phyloP scores from a whole-genome alignment of 2,113 vertebrate species.

The Dipodomys stephensi region DNA sequence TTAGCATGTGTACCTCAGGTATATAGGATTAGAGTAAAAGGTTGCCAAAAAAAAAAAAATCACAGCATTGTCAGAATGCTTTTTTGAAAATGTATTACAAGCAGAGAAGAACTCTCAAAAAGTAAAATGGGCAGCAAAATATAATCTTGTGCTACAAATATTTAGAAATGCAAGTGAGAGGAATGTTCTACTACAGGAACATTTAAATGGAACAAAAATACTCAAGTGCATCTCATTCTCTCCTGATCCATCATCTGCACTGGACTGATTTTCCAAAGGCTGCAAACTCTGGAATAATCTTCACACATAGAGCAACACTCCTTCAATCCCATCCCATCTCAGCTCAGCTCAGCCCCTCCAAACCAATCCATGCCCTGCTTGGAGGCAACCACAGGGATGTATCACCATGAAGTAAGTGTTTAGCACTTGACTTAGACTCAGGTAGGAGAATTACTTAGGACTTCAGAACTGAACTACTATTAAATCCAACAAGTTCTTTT shows the following conservation, averaged over 20 bases:
- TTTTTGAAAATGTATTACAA: constrained; percentile 29
- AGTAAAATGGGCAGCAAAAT: neutral
- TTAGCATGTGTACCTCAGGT: no score
- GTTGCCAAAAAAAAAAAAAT: neutral
- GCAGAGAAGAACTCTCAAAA: neutral
- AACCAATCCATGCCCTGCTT: neutral
- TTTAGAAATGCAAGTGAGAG: neutral
- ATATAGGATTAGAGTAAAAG: neutral
- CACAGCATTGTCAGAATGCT: neutral
- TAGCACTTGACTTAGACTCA: constrained; percentile 2
- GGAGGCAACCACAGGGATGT: neutral
- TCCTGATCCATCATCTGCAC: constrained; percentile 57
- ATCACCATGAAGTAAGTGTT: neutral
- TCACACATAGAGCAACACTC: neutral
- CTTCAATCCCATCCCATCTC: neutral
- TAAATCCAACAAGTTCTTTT: constrained; percentile 11
- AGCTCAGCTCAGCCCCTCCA: neutral
- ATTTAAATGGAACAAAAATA: constrained; percentile 69
- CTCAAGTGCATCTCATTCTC: constrained; percentile 52
- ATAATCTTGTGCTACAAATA: constrained; percentile 3
- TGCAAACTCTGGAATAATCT: neutral
- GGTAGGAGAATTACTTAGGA: neutral
- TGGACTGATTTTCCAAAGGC: constrained; percentile 22
- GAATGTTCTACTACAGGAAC: neutral
- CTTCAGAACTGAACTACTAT: constrained; percentile 40